phyloP scores from a whole-genome alignment of 2,113 vertebrate genomes.

The Myotis yumanensis region DNA sequence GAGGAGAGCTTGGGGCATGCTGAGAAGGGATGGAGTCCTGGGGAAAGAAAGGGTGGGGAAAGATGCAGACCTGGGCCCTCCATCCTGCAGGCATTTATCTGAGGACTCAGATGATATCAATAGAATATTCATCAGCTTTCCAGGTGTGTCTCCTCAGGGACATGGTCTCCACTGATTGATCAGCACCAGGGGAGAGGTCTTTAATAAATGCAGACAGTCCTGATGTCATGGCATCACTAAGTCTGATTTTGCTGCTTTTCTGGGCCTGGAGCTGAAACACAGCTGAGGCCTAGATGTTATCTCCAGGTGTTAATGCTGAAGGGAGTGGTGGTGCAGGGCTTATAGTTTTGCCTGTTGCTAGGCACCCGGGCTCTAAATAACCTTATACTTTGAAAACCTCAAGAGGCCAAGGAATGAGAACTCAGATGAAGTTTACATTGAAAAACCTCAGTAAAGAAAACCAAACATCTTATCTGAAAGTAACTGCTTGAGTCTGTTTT shows the following conservation, averaged over 20 bases:
- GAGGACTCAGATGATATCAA: background rate
- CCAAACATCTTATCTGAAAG: slow-evolving; percentile 13
- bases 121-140: background rate
- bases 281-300: background rate
- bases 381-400: slow-evolving; percentile 23
- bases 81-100: background rate
- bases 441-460: slow-evolving; percentile 24
- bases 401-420: background rate
- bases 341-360: background rate
- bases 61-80: background rate
- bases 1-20: too few species aligned
- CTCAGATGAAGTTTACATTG: background rate
- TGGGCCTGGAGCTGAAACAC: background rate
- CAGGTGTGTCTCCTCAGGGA: background rate
- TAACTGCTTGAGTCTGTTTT: background rate
- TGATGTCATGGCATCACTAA: background rate
- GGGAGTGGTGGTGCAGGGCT: background rate
- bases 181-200: background rate
- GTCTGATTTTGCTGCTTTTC: background rate
- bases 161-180: background rate
- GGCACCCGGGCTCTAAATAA: background rate
- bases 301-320: background rate
- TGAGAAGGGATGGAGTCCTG: background rate
- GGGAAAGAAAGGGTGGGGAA: background rate
- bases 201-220: background rate